Base-by-base conservation (phyloP, 2,888 invertebrate genomes). In the Aphidoletes aphidimyza region DNA sequence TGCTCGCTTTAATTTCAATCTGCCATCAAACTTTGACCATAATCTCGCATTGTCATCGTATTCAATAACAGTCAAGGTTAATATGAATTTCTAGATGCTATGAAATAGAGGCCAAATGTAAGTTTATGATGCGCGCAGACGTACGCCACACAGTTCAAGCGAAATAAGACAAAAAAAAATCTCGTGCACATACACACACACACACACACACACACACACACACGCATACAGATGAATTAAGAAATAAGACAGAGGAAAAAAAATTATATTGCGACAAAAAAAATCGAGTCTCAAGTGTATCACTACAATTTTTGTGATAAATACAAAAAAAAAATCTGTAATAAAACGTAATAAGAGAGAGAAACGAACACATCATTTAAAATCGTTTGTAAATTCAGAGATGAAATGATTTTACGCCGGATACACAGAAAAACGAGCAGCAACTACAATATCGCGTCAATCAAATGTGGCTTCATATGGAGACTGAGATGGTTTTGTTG, bases 1-100 rank as follows among this genome's bases (percentile, higher is more conserved):
- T 69, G 69, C 34, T 69, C 69, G 69, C 69, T 69, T 69, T 69
- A 69, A n/a, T 30, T 69, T 69, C 69, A 69, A 30, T 69, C 69
- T 69, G 34, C 69, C 69, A 69, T 69, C 69, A 69, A 69, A 69
- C 69, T 69, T 69, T 69, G 69, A 30, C 69, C 69, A 69, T 30
- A 69, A 69, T 69, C 69, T 69, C 69, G 69, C 69, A 69, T 69
- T 69, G 69, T 69, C 69, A 69, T 69, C 69, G 69, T 30, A 69
- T 69, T 34, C 69, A 69, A 69, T 69, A 69, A 69, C 69, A 69
- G 69, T 69, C 69, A 69, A 69, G 69, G 69, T 69, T 69, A 69
- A 69, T 69, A 69, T 30, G 34, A 69, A 69, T 69, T 69, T 69
- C 30, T 54, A 5, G 54, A 54, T 54, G 54, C 26, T 30, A 69